Evolutionary conservation across 2,113 vertebrate genomes (phyloP).

Genomic region (Cyanoramphus novaezelandiae): DNA sequence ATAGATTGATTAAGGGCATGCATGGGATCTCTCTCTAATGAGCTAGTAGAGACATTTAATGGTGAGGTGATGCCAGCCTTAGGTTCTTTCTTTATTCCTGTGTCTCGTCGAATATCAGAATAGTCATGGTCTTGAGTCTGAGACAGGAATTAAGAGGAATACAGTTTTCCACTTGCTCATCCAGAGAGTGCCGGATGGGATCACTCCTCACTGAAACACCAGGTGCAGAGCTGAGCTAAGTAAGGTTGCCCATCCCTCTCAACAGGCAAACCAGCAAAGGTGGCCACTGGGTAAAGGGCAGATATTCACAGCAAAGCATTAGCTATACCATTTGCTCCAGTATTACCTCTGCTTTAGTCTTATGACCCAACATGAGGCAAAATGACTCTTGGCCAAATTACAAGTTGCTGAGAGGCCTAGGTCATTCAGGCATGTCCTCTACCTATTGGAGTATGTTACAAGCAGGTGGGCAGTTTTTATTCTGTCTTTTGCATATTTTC

Average conservation of each 20-base stretch:
- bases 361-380: constrained; percentile 45
- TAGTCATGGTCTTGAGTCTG: not conserved
- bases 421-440: constrained; percentile 32
- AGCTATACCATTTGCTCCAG: constrained; percentile 52
- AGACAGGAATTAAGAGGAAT: not conserved
- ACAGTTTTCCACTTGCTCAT: constrained; percentile 25
- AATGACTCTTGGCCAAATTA: constrained; percentile 22
- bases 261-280: not conserved
- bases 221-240: not conserved
- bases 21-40: constrained; percentile 74
- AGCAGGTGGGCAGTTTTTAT: not conserved
- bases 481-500: not conserved
- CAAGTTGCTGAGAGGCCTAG: constrained; percentile 31
- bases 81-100: constrained; percentile 27
- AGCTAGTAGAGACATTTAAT: constrained; percentile 60
- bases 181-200: not conserved
- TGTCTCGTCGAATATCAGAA: not conserved
- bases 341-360: constrained; percentile 47
- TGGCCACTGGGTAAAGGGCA: not conserved
- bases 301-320: constrained; percentile 15
- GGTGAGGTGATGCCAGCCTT: constrained; percentile 38
- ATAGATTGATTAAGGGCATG: constrained; percentile 69
- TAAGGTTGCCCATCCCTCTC: not conserved
- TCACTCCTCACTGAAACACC: not conserved
- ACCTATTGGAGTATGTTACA: not conserved